A percentile compares a stretch with the other conserved stretches of the same genome.
These are phyloP conservation scores for Homarus americanus DNA, from an alignment of 1,140 invertebrate species.

Conservation along the genomic window DNA sequence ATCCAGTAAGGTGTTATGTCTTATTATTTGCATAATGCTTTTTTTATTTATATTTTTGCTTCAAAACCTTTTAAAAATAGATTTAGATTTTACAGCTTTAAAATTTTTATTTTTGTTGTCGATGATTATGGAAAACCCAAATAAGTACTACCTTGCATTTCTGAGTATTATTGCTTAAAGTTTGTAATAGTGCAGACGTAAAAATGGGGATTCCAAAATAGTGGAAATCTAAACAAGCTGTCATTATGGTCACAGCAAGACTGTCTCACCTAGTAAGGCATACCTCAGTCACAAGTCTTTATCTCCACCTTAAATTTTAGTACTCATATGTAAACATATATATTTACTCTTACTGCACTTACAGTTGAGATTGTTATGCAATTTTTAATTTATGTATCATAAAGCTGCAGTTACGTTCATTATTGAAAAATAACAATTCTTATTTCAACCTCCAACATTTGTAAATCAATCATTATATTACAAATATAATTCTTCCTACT, in stretches of 20 bases:
- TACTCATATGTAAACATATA: not conserved
- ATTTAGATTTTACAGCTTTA: conserved; percentile 13
- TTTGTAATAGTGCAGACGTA: conserved; percentile 6
- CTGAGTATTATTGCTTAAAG: conserved; percentile 6
- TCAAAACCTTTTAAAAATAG: not conserved
- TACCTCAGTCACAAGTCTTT: not conserved
- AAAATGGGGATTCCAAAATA: conserved; percentile 21
- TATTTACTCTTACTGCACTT: not conserved
- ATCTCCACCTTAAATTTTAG: not conserved
- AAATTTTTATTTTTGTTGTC: conserved; percentile 1
- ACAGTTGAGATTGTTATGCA: not conserved
- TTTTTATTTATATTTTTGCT: conserved; percentile 2
- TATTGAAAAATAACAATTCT: not conserved
- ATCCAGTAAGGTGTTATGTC: not conserved
- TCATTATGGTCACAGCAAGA: not conserved
- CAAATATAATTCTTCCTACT: not conserved
- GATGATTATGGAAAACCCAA: not conserved
- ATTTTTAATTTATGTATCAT: not conserved
- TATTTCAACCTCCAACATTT: not conserved
- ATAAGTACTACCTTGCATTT: conserved; percentile 3
- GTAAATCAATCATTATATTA: not conserved
- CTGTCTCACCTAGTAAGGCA: not conserved
- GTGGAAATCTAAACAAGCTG: conserved; percentile 3
- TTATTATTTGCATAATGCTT: not conserved
- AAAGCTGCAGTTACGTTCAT: not conserved